These are phyloP conservation scores for Xestia ashworthii DNA, from an alignment of 2,888 invertebrate species.

Conservation along the genomic window DNA sequence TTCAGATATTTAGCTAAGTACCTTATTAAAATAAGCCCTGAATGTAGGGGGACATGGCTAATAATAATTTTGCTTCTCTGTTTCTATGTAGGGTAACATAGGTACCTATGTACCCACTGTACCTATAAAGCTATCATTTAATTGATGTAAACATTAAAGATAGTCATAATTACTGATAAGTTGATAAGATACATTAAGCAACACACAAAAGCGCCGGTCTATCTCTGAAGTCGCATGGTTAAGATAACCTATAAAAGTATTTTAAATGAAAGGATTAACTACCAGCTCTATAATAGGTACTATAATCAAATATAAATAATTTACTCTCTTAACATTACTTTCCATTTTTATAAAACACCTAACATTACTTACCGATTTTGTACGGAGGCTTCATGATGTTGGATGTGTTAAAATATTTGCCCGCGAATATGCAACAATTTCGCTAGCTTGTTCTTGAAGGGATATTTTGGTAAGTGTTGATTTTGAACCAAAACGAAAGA, in stretches of 20 bases:
- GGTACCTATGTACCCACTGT: background rate
- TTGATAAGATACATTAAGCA: conserved; percentile 17
- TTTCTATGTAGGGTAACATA: background rate
- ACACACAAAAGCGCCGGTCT: conserved; percentile 15
- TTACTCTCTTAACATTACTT: background rate
- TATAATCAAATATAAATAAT: background rate
- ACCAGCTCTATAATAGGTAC: background rate
- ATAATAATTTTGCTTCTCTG: background rate
- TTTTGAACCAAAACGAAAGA: conserved; percentile 12
- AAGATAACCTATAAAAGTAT: conserved; percentile 55
- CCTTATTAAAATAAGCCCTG: background rate
- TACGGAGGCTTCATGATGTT: conserved; percentile 84
- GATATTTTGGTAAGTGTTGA: background rate
- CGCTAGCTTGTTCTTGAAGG: background rate
- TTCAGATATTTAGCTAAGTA: background rate
- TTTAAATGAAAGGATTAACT: background rate
- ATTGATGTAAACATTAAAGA: conserved; percentile 44
- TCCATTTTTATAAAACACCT: background rate
- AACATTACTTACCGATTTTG: conserved; percentile 84
- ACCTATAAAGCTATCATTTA: conserved; percentile 1
- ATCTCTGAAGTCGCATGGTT: conserved; percentile 56
- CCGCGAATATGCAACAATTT: conserved; percentile 6
- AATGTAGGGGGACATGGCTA: background rate
- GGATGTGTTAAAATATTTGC: conserved; percentile 49
- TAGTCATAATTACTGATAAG: conserved; percentile 43